Evolutionary conservation across 2,113 vertebrate species (phyloP).

Genomic region (Uria lomvia): DNA sequence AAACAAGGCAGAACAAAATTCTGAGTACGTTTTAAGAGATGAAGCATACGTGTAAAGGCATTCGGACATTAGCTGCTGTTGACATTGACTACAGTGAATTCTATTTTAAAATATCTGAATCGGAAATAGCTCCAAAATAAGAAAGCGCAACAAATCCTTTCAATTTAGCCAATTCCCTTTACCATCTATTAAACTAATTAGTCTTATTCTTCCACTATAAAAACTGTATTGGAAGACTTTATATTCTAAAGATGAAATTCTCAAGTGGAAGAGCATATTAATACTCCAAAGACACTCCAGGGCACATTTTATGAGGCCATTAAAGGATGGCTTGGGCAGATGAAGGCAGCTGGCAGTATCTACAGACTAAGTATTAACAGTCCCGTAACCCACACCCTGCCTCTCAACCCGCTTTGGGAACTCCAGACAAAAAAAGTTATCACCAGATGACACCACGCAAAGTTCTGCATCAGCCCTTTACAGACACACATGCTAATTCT

Average conservation of each 20-base stretch:
- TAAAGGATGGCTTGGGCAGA: not conserved
- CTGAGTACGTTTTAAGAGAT: not conserved
- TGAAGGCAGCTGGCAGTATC: not conserved
- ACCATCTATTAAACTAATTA: not conserved
- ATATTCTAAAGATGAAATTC: not conserved
- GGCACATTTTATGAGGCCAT: not conserved
- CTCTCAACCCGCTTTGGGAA: not conserved
- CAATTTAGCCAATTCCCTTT: not conserved
- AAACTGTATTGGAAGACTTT: not conserved
- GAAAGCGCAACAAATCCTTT: not conserved
- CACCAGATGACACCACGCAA: not conserved
- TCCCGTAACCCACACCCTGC: not conserved
- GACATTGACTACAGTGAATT: not conserved
- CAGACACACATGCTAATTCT: not conserved
- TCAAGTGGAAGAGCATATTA: not conserved
- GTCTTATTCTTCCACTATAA: not conserved
- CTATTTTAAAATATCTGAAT: not conserved
- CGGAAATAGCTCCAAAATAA: not conserved
- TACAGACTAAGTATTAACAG: not conserved
- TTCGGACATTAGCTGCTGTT: not conserved
- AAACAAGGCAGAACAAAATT: not conserved
- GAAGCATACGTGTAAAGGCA: not conserved
- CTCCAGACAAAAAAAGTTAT: not conserved
- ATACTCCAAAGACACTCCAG: conserved; percentile 1
- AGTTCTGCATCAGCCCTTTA: not conserved